A percentile compares a stretch with the other conserved stretches of the same genome.
These are phyloP conservation scores for Linyphia triangularis DNA, from an alignment of 2,888 invertebrate genomes.

Conservation along the genomic window DNA sequence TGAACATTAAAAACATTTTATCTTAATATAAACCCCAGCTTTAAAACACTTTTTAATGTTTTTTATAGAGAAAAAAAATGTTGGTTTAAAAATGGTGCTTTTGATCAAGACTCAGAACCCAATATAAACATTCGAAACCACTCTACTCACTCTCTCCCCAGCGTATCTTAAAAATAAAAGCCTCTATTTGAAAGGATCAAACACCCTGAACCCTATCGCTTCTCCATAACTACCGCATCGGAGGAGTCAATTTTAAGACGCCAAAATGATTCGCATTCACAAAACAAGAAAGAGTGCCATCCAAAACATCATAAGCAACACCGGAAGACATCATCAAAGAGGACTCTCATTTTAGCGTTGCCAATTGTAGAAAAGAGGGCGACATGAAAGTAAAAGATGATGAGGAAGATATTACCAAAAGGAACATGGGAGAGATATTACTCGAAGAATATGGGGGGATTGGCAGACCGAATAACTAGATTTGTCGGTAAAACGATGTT, in stretches of 20 bases:
- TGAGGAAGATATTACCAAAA: constrained; percentile 47
- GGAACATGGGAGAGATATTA: constrained; percentile 41
- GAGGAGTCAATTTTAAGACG: background rate
- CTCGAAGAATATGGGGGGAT: background rate
- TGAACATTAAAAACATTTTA: too few species aligned
- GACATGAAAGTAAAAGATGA: constrained; percentile 46
- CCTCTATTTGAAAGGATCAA: too few species aligned
- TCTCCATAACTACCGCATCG: background rate
- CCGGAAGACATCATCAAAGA: background rate
- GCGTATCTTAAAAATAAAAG: too few species aligned
- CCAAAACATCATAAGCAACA: background rate
- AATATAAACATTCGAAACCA: too few species aligned
- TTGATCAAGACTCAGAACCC: too few species aligned
- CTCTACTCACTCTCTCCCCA: too few species aligned
- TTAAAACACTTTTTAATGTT: too few species aligned
- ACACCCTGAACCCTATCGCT: background rate
- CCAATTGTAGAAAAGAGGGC: constrained; percentile 33
- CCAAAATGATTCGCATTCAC: background rate
- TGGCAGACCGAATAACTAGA: constrained; percentile 51
- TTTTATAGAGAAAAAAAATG: too few species aligned
- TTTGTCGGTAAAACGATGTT: constrained; percentile 56
- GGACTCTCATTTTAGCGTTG: background rate
- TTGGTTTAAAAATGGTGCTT: too few species aligned
- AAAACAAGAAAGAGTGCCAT: background rate
- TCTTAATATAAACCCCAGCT: too few species aligned